These are phyloP conservation scores for Holcopasites calliopsidis DNA, from an alignment of 1,140 invertebrate genomes.

Conservation along the genomic window DNA sequence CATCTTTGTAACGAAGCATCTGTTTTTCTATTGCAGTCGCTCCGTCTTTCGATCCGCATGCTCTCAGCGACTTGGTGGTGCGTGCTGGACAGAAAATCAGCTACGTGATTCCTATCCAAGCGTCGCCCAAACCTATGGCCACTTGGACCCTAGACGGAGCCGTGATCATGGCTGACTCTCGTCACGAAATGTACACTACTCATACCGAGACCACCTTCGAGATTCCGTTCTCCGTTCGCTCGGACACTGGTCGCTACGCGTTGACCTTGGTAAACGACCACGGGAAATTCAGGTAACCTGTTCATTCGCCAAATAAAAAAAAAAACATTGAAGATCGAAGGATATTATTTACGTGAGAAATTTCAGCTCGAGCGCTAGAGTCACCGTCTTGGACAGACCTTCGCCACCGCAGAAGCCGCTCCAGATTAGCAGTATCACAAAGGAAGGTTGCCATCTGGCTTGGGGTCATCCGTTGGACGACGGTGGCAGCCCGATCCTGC, in stretches of 20 bases:
- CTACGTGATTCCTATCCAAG: constrained; percentile 93
- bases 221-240: constrained; percentile 90
- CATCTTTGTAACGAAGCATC: not conserved
- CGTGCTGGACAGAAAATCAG: constrained; percentile 94
- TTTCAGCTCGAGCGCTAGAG: constrained; percentile 88
- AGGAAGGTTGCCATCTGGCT: constrained; percentile 91
- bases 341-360: not conserved
- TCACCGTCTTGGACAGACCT: constrained; percentile 94
- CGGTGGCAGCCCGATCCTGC: constrained; percentile 95
- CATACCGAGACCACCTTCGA: constrained; percentile 91
- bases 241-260: constrained; percentile 92
- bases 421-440: constrained; percentile 91
- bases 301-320: not conserved
- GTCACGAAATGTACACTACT: constrained; percentile 81
- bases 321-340: not conserved
- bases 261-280: constrained; percentile 92
- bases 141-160: constrained; percentile 95
- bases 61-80: constrained; percentile 92
- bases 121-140: constrained; percentile 89
- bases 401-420: constrained; percentile 92
- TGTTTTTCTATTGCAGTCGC: constrained; percentile 81
- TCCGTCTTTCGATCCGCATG: constrained; percentile 90
- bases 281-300: constrained; percentile 82
- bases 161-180: constrained; percentile 81
- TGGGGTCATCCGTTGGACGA: constrained; percentile 93